These are phyloP conservation scores for Troides helena DNA, from an alignment of 2,888 invertebrate genomes.

Conservation along the genomic window DNA sequence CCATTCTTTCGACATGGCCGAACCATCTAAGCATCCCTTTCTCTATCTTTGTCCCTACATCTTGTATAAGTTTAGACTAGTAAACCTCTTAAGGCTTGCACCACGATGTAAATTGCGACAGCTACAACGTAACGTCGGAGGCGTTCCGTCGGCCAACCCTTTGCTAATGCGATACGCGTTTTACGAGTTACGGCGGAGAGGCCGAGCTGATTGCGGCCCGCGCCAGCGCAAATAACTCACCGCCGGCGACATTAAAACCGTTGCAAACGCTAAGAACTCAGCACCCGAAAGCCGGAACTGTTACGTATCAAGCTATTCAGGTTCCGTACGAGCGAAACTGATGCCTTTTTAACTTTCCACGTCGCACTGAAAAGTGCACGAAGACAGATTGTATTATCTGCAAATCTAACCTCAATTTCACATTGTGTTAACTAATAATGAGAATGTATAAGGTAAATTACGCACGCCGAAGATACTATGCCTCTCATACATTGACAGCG, in stretches of 20 bases:
- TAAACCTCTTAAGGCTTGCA: slow-evolving; percentile 10
- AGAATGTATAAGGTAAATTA: too few species aligned
- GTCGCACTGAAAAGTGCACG: too few species aligned
- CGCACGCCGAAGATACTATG: too few species aligned
- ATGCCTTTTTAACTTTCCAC: too few species aligned
- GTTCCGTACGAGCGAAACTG: background rate
- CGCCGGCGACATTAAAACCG: slow-evolving; percentile 7
- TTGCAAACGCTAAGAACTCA: slow-evolving; percentile 10
- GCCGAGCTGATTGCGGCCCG: slow-evolving; percentile 27
- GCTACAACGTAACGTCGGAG: slow-evolving; percentile 50
- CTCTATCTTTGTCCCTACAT: too few species aligned
- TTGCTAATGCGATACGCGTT: slow-evolving; percentile 72
- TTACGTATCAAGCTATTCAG: background rate
- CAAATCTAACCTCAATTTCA: too few species aligned
- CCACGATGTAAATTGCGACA: slow-evolving; percentile 35
- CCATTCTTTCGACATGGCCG: too few species aligned
- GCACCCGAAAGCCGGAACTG: background rate
- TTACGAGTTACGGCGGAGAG: slow-evolving; percentile 56
- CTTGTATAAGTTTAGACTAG: background rate
- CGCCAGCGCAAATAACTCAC: slow-evolving; percentile 22
- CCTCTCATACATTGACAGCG: too few species aligned
- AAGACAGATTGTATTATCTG: too few species aligned
- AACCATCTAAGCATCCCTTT: too few species aligned
- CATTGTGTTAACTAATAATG: too few species aligned
- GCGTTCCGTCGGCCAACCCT: slow-evolving; percentile 61